A percentile compares a stretch with the other conserved stretches of the same genome.
These are phyloP conservation scores for Brachionus paranguensis DNA, from an alignment of 1,140 invertebrate genomes.

Conservation along the genomic window DNA sequence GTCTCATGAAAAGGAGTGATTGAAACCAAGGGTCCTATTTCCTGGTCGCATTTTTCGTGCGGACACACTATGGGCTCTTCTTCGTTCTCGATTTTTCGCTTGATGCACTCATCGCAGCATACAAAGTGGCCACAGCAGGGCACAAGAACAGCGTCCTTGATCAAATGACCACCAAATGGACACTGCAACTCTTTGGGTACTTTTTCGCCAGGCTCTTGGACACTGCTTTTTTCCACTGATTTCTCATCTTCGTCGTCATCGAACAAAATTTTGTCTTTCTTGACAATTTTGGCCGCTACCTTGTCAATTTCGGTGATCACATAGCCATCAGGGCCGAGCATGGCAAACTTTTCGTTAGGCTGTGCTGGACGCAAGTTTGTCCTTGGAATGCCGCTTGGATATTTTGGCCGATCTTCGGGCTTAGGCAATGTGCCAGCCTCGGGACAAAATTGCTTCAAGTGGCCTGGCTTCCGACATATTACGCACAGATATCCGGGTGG, in stretches of 20 bases:
- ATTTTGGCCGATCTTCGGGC: constrained; percentile 3
- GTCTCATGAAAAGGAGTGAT: constrained; percentile 28
- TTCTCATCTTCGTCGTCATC: constrained; percentile 34
- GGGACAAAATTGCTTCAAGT: constrained; percentile 27
- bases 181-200: constrained; percentile 15
- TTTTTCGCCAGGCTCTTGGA: neutral
- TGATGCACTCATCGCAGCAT: constrained; percentile 36
- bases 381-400: constrained; percentile 24
- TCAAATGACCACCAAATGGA: constrained; percentile 25
- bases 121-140: constrained; percentile 37
- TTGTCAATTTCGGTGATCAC: constrained; percentile 9
- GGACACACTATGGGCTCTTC: constrained; percentile 27
- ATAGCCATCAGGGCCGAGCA: constrained; percentile 34
- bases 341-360: constrained; percentile 22
- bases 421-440: neutral
- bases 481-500: neutral
- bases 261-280: constrained; percentile 35
- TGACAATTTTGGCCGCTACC: neutral
- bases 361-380: constrained; percentile 27
- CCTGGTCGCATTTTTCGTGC: constrained; percentile 17
- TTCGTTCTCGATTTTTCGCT: neutral
- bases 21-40: neutral
- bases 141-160: constrained; percentile 36
- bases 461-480: constrained; percentile 6
- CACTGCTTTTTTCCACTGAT: neutral